Conservation (phyloP, 2,797 vertebrate species). For the Pantherophis alleghaniensis region DNA sequence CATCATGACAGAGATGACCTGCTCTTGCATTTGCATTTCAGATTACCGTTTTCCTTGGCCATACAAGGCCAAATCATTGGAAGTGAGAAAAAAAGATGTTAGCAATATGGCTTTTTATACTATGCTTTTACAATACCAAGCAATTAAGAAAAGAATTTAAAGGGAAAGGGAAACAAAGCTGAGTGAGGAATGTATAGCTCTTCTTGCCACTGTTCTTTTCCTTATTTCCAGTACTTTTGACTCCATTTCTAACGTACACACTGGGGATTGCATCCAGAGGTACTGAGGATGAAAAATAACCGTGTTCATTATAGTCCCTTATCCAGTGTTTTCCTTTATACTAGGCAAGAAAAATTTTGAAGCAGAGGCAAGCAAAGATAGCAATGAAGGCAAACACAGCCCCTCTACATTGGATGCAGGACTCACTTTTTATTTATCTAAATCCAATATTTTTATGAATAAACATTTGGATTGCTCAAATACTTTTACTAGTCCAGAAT, state of each 20-base stretch:
- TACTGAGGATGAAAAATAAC: background rate
- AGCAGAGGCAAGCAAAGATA: background rate
- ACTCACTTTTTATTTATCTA: background rate
- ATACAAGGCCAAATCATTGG: background rate
- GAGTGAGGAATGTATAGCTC: background rate
- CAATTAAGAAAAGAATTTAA: background rate
- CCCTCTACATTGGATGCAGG: background rate
- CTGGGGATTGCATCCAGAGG: background rate
- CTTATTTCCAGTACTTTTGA: background rate
- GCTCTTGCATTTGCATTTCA: background rate
- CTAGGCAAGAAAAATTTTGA: background rate
- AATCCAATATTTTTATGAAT: constrained; percentile 1
- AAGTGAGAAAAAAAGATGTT: background rate
- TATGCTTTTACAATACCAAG: background rate
- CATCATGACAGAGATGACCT: background rate
- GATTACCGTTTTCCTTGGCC: background rate
- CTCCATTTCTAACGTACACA: background rate
- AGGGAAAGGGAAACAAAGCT: too few relatives aligned
- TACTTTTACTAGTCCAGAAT: background rate
- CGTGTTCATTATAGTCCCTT: background rate
- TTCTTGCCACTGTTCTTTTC: background rate
- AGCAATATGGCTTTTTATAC: background rate
- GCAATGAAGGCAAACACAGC: background rate
- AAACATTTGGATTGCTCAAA: background rate
- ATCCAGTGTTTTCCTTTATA: background rate